Evolutionary conservation across 2,113 vertebrate genomes (phyloP).

Genomic region (Corythornis madagascariensis): DNA sequence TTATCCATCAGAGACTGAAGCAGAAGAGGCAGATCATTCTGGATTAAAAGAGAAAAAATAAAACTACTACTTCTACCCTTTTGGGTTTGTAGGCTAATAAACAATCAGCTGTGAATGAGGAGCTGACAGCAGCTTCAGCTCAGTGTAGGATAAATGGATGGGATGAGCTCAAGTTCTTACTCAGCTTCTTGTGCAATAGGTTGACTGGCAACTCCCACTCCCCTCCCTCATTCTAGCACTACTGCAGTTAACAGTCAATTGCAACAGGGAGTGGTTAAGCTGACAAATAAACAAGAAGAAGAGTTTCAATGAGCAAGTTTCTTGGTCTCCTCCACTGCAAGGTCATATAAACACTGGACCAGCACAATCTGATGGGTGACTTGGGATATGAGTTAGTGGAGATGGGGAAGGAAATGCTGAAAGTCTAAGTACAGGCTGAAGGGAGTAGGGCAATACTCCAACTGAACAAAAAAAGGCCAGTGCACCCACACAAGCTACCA

Average conservation of each 20-base stretch:
- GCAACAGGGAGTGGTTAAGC: background rate
- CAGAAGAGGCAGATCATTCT: background rate
- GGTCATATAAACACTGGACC: background rate
- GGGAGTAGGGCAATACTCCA: background rate
- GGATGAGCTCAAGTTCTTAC: slow-evolving; percentile 21
- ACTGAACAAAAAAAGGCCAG: background rate
- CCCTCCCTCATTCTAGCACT: background rate
- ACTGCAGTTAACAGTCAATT: background rate
- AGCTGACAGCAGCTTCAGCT: slow-evolving; percentile 7
- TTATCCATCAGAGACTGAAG: background rate
- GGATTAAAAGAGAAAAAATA: background rate
- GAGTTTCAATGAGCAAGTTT: background rate
- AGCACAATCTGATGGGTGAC: background rate
- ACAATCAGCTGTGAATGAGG: background rate
- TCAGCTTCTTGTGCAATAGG: background rate
- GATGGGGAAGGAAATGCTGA: background rate
- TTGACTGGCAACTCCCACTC: background rate
- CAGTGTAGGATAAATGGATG: background rate
- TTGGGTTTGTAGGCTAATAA: background rate
- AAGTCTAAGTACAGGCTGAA: background rate
- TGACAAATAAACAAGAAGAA: background rate
- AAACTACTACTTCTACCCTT: background rate
- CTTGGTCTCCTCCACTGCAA: background rate
- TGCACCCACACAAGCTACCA: background rate
- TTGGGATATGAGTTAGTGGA: background rate